phyloP scores from a whole-genome alignment of 2,797 vertebrate genomes.

The Choloepus didactylus region DNA sequence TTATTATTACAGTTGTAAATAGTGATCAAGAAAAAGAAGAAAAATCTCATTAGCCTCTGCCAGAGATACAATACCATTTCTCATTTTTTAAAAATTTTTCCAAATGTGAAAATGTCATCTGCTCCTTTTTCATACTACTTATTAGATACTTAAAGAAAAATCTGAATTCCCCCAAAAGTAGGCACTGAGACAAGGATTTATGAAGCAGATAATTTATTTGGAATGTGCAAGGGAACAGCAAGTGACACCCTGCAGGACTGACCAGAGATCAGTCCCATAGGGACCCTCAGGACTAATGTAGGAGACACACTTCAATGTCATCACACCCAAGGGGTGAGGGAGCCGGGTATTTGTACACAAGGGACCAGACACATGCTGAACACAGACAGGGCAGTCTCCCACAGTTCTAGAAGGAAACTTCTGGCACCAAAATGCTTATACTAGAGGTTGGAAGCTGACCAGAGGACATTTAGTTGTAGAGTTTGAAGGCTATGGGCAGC shows the following conservation, averaged over 20 bases:
- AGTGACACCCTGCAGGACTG: neutral
- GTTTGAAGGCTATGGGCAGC: neutral
- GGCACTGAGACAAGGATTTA: neutral
- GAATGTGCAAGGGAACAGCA: neutral
- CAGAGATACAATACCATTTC: neutral
- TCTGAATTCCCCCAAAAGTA: neutral
- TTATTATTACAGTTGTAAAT: neutral
- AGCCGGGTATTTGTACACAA: no score
- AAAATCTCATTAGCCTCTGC: neutral
- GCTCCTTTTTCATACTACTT: neutral
- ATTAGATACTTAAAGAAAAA: constrained; percentile 17
- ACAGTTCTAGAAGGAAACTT: neutral
- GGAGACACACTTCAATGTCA: no score
- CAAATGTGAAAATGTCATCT: neutral
- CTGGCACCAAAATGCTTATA: neutral
- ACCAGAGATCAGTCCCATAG: neutral
- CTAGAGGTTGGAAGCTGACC: neutral
- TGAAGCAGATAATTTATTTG: neutral
- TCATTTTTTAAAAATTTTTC: constrained; percentile 27
- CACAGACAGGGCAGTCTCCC: neutral
- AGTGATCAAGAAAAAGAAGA: neutral
- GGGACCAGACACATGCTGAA: neutral
- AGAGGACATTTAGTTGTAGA: neutral
- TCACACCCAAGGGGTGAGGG: neutral
- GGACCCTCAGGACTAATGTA: neutral